These are phyloP conservation scores for Amblyraja radiata DNA, from an alignment of 2,797 vertebrate species.

Conservation along the genomic window DNA sequence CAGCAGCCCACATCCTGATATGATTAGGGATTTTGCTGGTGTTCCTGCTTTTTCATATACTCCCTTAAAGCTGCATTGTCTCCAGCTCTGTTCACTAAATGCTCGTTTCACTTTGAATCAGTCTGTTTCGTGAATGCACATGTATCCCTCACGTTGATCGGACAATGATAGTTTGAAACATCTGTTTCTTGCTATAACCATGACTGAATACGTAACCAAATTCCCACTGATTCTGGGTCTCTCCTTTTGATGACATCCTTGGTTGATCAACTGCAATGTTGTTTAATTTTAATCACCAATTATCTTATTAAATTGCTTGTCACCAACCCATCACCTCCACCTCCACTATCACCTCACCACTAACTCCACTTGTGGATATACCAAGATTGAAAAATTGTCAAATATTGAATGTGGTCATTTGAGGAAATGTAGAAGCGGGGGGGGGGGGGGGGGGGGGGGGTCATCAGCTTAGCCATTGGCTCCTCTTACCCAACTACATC, in stretches of 20 bases:
- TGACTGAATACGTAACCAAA: constrained; percentile 4
- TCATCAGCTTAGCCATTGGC: background rate
- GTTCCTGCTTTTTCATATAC: constrained; percentile 33
- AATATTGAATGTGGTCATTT: background rate
- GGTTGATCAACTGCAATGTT: constrained; percentile 13
- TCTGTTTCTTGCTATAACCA: background rate
- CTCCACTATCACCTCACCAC: background rate
- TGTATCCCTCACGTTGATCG: background rate
- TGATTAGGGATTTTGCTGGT: constrained; percentile 37
- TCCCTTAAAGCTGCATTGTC: constrained; percentile 36
- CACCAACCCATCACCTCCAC: background rate
- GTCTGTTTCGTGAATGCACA: background rate
- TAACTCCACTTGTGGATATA: background rate
- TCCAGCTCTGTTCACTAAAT: constrained; percentile 25
- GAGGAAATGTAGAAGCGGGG: background rate
- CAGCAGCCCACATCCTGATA: constrained; percentile 38
- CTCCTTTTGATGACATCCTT: background rate
- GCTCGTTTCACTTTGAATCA: constrained; percentile 15
- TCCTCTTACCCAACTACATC: background rate
- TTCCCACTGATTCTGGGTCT: background rate
- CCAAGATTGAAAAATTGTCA: background rate
- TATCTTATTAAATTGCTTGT: too few species aligned
- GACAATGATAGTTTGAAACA: constrained; percentile 16
- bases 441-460: background rate
- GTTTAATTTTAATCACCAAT: background rate